Evolutionary conservation across 2,797 vertebrate genomes (phyloP).

Genomic region (Myiotriccus ornatus): DNA sequence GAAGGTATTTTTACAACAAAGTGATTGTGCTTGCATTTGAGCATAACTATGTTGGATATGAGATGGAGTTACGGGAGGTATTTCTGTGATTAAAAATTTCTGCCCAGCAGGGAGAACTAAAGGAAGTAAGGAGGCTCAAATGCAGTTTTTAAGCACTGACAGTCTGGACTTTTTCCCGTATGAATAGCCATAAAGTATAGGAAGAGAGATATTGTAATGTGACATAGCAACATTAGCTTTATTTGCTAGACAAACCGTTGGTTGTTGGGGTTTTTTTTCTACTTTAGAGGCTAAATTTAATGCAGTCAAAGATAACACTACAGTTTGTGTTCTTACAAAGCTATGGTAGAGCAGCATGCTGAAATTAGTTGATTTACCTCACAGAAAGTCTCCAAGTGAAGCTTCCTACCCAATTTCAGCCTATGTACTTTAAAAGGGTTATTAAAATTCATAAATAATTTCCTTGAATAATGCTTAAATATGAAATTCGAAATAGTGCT

Average conservation of each 20-base stretch:
- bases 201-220: slow-evolving; percentile 1
- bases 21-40: background rate
- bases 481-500: background rate
- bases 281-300: background rate
- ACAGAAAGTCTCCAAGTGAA: background rate
- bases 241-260: slow-evolving; percentile 27
- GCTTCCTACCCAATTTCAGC: background rate
- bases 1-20: background rate
- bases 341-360: background rate
- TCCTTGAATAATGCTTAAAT: background rate
- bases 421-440: background rate
- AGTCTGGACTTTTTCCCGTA: background rate
- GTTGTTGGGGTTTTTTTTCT: background rate
- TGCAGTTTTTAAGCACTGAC: background rate
- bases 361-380: slow-evolving; percentile 19
- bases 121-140: slow-evolving; percentile 29
- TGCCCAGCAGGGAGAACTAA: slow-evolving; percentile 18
- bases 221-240: background rate
- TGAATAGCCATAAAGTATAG: slow-evolving; percentile 35
- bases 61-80: background rate
- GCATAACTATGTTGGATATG: background rate
- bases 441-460: background rate
- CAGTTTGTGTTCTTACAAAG: slow-evolving; percentile 1
- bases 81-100: slow-evolving; percentile 54
- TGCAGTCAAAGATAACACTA: background rate